Percentiles rank a stretch among this genome's conserved stretches.
phyloP scores from a whole-genome alignment of 2,797 vertebrate species.

The Chrosomus eos region DNA sequence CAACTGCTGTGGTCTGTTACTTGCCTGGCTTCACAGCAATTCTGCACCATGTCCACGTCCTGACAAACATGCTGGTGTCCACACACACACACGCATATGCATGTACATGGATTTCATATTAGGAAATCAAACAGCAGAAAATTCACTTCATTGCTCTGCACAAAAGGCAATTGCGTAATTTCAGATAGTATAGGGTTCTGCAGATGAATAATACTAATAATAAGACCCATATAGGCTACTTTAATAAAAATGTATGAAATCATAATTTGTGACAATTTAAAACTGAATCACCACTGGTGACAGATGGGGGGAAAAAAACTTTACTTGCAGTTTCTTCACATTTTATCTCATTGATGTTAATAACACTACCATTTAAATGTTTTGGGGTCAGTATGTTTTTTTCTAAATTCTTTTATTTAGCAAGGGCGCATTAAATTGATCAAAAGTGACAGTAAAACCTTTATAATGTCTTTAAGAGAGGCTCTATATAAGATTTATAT shows the following conservation, averaged over 20 bases:
- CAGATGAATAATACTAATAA: constrained; percentile 39
- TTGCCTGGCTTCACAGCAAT: constrained; percentile 27
- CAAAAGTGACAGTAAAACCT: not conserved
- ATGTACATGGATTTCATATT: constrained; percentile 9
- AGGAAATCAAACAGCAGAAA: constrained; percentile 10
- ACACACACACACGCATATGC: not conserved
- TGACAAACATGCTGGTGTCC: not conserved
- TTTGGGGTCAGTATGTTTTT: no score
- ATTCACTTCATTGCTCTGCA: constrained; percentile 21
- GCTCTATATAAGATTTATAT: not conserved
- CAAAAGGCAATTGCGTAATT: constrained; percentile 29
- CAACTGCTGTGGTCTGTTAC: constrained; percentile 45
- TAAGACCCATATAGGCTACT: constrained; percentile 24
- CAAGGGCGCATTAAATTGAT: not conserved
- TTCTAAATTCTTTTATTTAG: not conserved
- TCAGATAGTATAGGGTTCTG: constrained; percentile 3
- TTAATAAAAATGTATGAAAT: not conserved
- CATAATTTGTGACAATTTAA: not conserved
- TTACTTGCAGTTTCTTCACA: not conserved
- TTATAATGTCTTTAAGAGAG: not conserved
- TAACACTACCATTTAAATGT: not conserved
- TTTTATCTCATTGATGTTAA: no score
- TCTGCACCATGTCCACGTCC: constrained; percentile 14
- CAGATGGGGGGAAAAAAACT: not conserved
- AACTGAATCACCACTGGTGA: not conserved